Evolutionary conservation across 2,797 vertebrate genomes (phyloP).

Genomic region (Anguilla marmorata): DNA sequence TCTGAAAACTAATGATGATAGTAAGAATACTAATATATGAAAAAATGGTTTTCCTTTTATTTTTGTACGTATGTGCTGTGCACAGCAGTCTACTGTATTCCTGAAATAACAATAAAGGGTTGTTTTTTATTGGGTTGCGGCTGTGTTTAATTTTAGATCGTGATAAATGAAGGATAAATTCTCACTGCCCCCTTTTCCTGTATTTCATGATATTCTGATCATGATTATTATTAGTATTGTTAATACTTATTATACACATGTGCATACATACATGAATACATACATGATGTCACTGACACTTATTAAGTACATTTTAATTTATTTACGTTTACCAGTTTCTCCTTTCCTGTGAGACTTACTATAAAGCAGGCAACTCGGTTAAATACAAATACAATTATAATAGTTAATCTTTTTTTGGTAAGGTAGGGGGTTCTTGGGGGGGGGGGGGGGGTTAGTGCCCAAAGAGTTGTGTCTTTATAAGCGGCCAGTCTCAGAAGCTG

Average conservation of each 20-base stretch:
- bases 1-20: slow-evolving; percentile 57
- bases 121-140: slow-evolving; percentile 76
- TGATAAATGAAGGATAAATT: background rate
- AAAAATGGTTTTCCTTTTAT: slow-evolving; percentile 88
- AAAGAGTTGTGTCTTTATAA: background rate
- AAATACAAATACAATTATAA: too few relatives aligned
- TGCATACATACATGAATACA: background rate
- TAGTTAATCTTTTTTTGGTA: too few relatives aligned
- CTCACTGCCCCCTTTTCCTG: background rate
- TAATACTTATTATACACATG: background rate
- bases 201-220: background rate
- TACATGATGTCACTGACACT: background rate
- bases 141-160: slow-evolving; percentile 21
- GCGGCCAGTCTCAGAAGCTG: background rate
- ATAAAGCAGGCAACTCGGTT: background rate
- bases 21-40: slow-evolving; percentile 75
- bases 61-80: slow-evolving; percentile 96
- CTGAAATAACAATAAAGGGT: slow-evolving; percentile 80
- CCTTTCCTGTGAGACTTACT: background rate
- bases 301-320: background rate
- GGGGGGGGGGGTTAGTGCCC: too few relatives aligned
- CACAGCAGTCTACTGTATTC: slow-evolving; percentile 89
- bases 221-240: background rate
- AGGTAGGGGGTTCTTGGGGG: too few relatives aligned
- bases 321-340: background rate